A percentile compares a stretch with the other conserved stretches of the same genome.
Evolutionary conservation across 2,797 vertebrate genomes (phyloP).

Genomic region (Lepilemur septentrionalis): DNA sequence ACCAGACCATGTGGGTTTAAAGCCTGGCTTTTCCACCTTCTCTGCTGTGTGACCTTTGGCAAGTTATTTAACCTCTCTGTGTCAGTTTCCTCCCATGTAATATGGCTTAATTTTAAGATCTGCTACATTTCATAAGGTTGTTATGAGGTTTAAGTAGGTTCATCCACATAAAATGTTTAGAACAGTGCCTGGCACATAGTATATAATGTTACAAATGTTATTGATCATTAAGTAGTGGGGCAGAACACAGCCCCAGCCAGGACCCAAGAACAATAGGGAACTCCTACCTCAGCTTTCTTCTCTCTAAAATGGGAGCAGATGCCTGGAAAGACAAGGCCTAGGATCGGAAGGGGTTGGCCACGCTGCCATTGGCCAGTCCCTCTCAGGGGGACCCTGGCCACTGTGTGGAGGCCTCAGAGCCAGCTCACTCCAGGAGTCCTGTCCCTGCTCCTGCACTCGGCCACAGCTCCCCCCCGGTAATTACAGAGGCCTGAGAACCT

Average conservation of each 20-base stretch:
- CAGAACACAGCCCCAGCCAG: neutral
- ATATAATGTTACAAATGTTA: neutral
- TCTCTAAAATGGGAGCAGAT: neutral
- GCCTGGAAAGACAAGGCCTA: neutral
- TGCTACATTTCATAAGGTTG: neutral
- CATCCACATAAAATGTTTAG: neutral
- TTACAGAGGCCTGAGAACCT: conserved; percentile 63
- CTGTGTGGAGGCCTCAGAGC: neutral
- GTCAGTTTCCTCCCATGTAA: neutral
- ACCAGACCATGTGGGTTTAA: neutral
- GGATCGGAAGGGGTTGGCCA: neutral
- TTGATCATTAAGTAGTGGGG: neutral
- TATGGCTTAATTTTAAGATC: neutral
- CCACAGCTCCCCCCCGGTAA: conserved; percentile 35
- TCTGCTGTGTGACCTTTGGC: conserved; percentile 8
- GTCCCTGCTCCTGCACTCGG: neutral
- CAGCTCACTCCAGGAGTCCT: conserved; percentile 2
- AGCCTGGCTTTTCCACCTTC: neutral
- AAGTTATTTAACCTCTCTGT: conserved; percentile 30
- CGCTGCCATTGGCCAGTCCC: neutral
- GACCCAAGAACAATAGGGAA: neutral
- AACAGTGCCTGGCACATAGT: neutral
- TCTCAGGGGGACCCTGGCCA: neutral
- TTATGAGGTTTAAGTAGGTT: neutral
- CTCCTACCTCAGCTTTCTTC: neutral